phyloP scores from a whole-genome alignment of 2,113 vertebrate genomes.

The Xiphophorus couchianus region DNA sequence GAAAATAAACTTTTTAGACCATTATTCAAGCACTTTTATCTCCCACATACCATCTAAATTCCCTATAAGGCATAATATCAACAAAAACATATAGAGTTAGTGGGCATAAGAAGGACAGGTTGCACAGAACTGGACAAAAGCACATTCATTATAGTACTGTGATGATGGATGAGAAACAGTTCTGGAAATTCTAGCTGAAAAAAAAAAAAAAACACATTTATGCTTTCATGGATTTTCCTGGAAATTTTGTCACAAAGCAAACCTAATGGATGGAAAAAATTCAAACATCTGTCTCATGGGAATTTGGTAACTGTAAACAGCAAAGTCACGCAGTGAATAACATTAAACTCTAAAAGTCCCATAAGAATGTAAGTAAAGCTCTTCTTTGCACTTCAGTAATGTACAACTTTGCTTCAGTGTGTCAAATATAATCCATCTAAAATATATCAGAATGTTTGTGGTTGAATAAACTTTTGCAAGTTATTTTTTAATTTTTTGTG shows the following conservation, averaged over 20 bases:
- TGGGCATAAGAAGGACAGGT: conserved; percentile 31
- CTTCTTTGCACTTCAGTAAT: too few species aligned
- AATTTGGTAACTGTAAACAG: too few species aligned
- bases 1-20: not conserved
- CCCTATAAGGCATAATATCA: conserved; percentile 14
- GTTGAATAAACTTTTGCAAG: too few species aligned
- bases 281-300: too few species aligned
- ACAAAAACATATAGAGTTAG: not conserved
- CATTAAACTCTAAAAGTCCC: not conserved
- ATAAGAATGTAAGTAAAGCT: too few species aligned
- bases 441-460: too few species aligned
- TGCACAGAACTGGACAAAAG: conserved; percentile 4
- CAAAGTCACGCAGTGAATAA: not conserved
- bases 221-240: not conserved
- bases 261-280: not conserved
- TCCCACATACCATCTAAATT: conserved; percentile 16
- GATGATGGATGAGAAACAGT: not conserved
- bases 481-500: not conserved
- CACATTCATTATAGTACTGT: conserved; percentile 18
- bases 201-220: not conserved
- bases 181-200: not conserved
- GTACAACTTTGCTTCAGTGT: too few species aligned
- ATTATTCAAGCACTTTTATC: conserved; percentile 25
- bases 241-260: conserved; percentile 4
- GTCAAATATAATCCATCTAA: too few species aligned